Evolutionary conservation across 2,113 vertebrate species (phyloP).

Genomic region (Terrapene triunguis): DNA sequence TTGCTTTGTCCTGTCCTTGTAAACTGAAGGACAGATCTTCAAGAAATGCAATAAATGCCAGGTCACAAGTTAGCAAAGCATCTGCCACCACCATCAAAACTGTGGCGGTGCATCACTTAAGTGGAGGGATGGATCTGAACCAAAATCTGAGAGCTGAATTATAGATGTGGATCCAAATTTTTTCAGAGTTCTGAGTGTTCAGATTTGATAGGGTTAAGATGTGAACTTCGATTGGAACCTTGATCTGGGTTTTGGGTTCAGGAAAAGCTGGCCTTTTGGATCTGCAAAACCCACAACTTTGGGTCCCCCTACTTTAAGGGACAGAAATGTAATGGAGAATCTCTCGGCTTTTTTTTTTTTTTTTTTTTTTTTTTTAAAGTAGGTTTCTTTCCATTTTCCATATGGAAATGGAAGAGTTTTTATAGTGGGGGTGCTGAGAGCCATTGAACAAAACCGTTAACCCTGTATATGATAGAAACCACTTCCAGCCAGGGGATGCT

Average conservation of each 20-base stretch:
- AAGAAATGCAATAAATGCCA: background rate
- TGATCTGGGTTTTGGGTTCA: background rate
- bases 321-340: background rate
- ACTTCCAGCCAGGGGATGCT: background rate
- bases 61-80: background rate
- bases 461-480: background rate
- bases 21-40: background rate
- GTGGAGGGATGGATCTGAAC: background rate
- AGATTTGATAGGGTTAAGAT: background rate
- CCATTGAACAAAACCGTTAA: background rate
- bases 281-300: background rate
- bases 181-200: background rate
- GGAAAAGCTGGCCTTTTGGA: background rate
- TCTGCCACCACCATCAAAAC: background rate
- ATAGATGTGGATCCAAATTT: background rate
- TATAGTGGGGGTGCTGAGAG: background rate
- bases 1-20: background rate
- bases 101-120: background rate
- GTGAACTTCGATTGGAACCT: background rate
- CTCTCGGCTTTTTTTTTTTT: background rate
- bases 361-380: no score
- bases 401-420: background rate
- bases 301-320: background rate
- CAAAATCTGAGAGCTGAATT: background rate
- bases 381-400: background rate